Conservation (phyloP, 2,888 invertebrate species). For the Fragum sueziense region DNA sequence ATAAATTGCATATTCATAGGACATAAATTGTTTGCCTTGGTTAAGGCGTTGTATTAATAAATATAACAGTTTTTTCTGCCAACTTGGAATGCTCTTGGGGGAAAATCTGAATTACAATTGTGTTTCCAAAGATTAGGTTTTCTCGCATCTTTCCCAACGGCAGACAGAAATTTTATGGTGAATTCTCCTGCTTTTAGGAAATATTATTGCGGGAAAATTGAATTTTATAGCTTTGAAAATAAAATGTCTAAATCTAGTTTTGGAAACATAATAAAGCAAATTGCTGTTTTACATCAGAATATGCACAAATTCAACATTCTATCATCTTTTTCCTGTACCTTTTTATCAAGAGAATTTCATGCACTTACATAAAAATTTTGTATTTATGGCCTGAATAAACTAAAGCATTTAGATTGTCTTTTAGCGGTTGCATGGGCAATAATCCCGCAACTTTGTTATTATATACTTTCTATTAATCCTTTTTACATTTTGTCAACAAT, state of each 20-base stretch:
- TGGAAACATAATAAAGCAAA: neutral
- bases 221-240: slow-evolving; percentile 1
- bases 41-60: slow-evolving; percentile 20
- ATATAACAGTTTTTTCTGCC: slow-evolving; percentile 16
- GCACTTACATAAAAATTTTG: too few species aligned
- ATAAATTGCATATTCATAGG: slow-evolving; percentile 12
- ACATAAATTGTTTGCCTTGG: neutral
- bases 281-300: neutral
- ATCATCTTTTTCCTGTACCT: too few species aligned
- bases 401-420: too few species aligned
- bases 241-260: neutral
- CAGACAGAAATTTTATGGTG: neutral
- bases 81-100: neutral
- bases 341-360: too few species aligned
- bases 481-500: too few species aligned
- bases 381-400: too few species aligned
- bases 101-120: slow-evolving; percentile 9
- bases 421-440: too few species aligned
- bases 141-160: slow-evolving; percentile 15
- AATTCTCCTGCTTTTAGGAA: neutral
- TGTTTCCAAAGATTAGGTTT: slow-evolving; percentile 19
- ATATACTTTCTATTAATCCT: too few species aligned
- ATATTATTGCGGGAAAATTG: neutral
- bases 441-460: too few species aligned
- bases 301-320: too few species aligned